Percentiles rank a stretch among this genome's conserved stretches.
These are phyloP conservation scores for Odontomyia ornata DNA, from an alignment of 2,888 invertebrate species.

Conservation along the genomic window DNA sequence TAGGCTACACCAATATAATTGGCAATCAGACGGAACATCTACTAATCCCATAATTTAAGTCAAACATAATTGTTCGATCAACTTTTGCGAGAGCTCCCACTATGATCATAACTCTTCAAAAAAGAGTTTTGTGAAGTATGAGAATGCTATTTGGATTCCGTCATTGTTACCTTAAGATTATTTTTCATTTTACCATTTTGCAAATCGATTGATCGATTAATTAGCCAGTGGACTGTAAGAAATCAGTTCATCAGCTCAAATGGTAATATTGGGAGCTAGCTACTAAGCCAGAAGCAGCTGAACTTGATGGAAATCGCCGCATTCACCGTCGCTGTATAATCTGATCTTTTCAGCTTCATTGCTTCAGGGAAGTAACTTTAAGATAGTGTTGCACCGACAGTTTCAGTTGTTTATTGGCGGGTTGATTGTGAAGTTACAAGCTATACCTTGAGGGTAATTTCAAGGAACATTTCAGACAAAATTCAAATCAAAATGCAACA, in stretches of 20 bases:
- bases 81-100: conserved; percentile 20
- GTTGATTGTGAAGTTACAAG: not conserved
- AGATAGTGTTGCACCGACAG: conserved; percentile 20
- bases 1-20: conserved; percentile 6
- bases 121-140: too few relatives aligned
- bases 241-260: conserved; percentile 30
- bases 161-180: not conserved
- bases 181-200: not conserved
- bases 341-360: not conserved
- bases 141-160: not conserved
- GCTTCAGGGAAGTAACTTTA: conserved; percentile 21
- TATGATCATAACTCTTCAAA: not conserved
- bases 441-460: conserved; percentile 9
- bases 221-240: conserved; percentile 33
- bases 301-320: not conserved
- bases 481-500: conserved; percentile 12
- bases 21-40: conserved; percentile 4
- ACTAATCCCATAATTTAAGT: conserved; percentile 39
- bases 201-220: conserved; percentile 34
- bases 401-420: not conserved
- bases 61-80: conserved; percentile 25
- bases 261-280: not conserved
- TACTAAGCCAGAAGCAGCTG: conserved; percentile 19
- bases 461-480: conserved; percentile 17
- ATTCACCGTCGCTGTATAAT: not conserved